These are phyloP conservation scores for Oryzias javanicus DNA, from an alignment of 2,113 vertebrate species.

Conservation along the genomic window DNA sequence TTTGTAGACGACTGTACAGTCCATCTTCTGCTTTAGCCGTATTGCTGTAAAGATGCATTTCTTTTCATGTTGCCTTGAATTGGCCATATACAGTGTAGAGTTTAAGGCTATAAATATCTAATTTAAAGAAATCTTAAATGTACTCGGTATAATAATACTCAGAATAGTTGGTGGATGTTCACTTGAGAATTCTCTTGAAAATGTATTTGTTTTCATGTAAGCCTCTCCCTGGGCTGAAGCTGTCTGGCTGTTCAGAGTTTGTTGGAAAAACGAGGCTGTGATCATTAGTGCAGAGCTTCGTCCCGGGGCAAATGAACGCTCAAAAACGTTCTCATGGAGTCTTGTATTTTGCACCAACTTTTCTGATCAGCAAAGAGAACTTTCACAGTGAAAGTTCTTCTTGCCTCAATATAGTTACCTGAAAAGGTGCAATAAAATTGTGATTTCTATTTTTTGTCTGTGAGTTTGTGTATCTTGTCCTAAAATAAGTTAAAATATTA, in stretches of 20 bases:
- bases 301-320: slow-evolving; percentile 45
- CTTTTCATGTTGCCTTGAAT: slow-evolving; percentile 75
- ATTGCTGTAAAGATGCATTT: slow-evolving; percentile 64
- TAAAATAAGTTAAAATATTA: too few species aligned
- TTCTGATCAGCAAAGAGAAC: slow-evolving; percentile 60
- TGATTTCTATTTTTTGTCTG: slow-evolving; percentile 70
- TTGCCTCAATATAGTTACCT: slow-evolving; percentile 56
- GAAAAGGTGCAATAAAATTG: slow-evolving; percentile 82
- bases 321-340: slow-evolving; percentile 67
- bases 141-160: slow-evolving; percentile 65
- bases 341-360: slow-evolving; percentile 70
- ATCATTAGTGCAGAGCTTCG: slow-evolving; percentile 24
- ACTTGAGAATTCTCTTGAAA: slow-evolving; percentile 60
- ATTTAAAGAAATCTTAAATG: slow-evolving; percentile 71
- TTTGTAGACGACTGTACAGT: slow-evolving; percentile 76
- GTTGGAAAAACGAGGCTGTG: too few species aligned
- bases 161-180: slow-evolving; percentile 60
- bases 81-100: slow-evolving; percentile 57
- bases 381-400: slow-evolving; percentile 74
- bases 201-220: slow-evolving; percentile 53
- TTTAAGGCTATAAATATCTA: slow-evolving; percentile 64
- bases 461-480: not conserved
- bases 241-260: too few species aligned
- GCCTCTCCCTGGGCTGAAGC: slow-evolving; percentile 16
- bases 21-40: slow-evolving; percentile 64